Percentiles rank a stretch among this genome's conserved stretches.
Evolutionary conservation across 1,140 invertebrate species (phyloP).

Genomic region (Papilio dardanus): DNA sequence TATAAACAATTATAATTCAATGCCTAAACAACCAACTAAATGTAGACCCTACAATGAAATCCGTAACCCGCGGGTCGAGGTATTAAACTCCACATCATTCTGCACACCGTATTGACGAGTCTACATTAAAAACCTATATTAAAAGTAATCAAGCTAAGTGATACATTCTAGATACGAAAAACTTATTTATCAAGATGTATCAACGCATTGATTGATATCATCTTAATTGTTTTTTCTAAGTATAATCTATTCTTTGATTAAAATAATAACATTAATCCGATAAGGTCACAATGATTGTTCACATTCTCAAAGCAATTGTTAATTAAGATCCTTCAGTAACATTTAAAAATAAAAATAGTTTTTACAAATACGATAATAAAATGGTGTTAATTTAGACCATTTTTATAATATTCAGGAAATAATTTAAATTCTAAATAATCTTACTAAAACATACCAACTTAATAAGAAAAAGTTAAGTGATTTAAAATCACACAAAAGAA

Average conservation of each 20-base stretch:
- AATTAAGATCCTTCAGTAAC: too few species aligned
- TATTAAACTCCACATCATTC: too few species aligned
- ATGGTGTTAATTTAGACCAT: too few species aligned
- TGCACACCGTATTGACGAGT: too few species aligned
- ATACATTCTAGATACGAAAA: neutral
- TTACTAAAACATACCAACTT: neutral
- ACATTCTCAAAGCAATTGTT: neutral
- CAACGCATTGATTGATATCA: conserved; percentile 3
- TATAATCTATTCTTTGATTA: neutral
- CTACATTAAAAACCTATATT: neutral
- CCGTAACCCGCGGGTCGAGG: too few species aligned
- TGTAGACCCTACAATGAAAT: too few species aligned
- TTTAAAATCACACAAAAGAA: neutral
- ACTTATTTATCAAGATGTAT: neutral
- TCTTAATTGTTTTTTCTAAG: neutral
- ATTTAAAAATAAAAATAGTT: too few species aligned
- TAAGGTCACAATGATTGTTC: neutral
- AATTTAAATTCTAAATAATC: neutral
- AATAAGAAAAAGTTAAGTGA: neutral
- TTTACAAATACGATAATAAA: too few species aligned
- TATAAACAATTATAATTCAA: too few species aligned
- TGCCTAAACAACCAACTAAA: too few species aligned
- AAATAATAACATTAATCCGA: too few species aligned
- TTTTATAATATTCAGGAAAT: too few species aligned
- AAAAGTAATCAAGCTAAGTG: neutral